Conservation (phyloP, 2,888 invertebrate species). For the Agriopis leucophaearia region DNA sequence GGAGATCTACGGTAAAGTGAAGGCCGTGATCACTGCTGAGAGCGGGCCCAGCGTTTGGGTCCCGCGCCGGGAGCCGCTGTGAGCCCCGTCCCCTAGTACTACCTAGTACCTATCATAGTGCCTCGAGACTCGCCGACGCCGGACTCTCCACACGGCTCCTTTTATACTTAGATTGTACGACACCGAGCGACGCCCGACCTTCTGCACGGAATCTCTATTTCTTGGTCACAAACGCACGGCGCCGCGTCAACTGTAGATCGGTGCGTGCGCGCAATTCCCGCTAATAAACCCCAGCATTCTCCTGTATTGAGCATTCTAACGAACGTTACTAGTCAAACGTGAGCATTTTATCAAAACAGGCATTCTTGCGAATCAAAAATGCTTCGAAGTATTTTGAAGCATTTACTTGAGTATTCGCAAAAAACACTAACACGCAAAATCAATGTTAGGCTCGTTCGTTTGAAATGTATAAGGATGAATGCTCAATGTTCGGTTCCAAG, state of each 20-base stretch:
- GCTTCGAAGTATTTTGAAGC: too few species aligned
- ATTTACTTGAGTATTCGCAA: background rate
- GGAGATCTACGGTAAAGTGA: constrained; percentile 97
- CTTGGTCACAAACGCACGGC: constrained; percentile 38
- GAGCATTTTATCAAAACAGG: too few species aligned
- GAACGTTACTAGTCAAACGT: background rate
- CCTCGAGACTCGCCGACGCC: constrained; percentile 59
- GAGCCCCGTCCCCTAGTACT: constrained; percentile 82
- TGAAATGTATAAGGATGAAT: background rate
- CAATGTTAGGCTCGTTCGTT: background rate
- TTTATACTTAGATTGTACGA: constrained; percentile 44
- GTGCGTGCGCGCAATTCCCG: background rate
- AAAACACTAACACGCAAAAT: background rate
- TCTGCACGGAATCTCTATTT: constrained; percentile 42
- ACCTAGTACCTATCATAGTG: constrained; percentile 62
- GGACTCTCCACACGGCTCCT: constrained; percentile 45
- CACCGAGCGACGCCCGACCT: constrained; percentile 14
- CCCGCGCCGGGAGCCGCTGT: constrained; percentile 97
- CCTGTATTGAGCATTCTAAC: background rate
- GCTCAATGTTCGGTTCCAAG: background rate
- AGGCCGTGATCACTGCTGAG: constrained; percentile 97
- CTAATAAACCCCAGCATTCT: background rate
- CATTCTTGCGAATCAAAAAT: too few species aligned
- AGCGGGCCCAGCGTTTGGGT: constrained; percentile 99
- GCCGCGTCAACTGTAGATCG: background rate